Evolutionary conservation across 2,888 invertebrate species (phyloP).

Genomic region (Mamestra brassicae): DNA sequence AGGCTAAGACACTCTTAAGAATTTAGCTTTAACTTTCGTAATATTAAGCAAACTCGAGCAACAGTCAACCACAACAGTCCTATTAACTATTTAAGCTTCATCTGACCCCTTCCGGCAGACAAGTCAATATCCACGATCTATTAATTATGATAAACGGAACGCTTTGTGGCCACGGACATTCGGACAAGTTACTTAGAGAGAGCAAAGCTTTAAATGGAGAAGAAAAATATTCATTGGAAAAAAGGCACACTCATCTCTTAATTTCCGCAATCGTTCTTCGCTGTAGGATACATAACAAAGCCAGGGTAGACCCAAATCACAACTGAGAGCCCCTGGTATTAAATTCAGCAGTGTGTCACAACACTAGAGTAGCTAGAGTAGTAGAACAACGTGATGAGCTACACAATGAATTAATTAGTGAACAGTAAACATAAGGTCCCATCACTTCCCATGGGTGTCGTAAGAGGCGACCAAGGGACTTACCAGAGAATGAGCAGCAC

Average conservation of each 20-base stretch:
- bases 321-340: not conserved
- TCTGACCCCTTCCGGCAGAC: not conserved
- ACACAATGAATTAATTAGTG: no score
- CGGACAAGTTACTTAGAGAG: not conserved
- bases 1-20: no score
- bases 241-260: not conserved
- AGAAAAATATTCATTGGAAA: not conserved
- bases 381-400: no score
- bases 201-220: not conserved
- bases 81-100: not conserved
- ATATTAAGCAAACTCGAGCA: no score
- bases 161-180: no score
- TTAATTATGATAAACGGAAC: constrained; percentile 63
- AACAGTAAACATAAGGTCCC: no score
- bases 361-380: no score
- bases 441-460: no score
- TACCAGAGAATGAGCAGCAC: no score
- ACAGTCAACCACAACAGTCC: no score
- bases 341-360: not conserved
- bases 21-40: no score
- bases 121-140: not conserved
- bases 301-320: not conserved
- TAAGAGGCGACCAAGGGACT: no score
- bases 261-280: not conserved
- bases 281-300: not conserved